Conservation (phyloP, 2,888 invertebrate genomes). For the Patella pellucida region DNA sequence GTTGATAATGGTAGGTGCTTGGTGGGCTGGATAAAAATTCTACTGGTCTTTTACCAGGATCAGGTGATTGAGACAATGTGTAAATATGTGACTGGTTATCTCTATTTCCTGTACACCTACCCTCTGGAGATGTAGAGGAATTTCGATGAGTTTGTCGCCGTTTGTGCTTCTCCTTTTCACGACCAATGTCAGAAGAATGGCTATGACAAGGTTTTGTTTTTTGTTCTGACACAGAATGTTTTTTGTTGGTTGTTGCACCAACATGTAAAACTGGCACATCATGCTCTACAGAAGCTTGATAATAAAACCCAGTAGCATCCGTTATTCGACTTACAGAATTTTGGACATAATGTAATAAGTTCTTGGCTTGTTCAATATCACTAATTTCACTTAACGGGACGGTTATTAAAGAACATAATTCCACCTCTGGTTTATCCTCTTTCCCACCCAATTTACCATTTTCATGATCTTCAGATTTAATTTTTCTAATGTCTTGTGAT, state of each 20-base stretch:
- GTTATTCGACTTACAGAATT: not conserved
- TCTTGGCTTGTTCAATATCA: not conserved
- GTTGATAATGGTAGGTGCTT: too few relatives aligned
- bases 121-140: too few relatives aligned
- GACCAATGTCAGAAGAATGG: too few relatives aligned
- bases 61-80: too few relatives aligned
- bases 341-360: not conserved
- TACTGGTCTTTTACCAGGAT: too few relatives aligned
- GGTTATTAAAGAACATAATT: not conserved
- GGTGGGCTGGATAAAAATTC: too few relatives aligned
- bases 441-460: not conserved
- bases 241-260: not conserved
- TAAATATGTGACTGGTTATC: too few relatives aligned
- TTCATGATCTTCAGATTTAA: not conserved
- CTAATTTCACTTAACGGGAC: not conserved
- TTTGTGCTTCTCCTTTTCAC: too few relatives aligned
- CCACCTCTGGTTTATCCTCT: not conserved
- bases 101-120: too few relatives aligned
- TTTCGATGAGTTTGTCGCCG: too few relatives aligned
- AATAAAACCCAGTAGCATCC: not conserved
- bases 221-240: too few relatives aligned
- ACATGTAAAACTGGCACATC: not conserved
- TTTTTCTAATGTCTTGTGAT: not conserved
- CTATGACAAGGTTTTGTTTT: too few relatives aligned
- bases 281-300: not conserved